phyloP scores from a whole-genome alignment of 2,797 vertebrate genomes.

The Lagocephalus sceleratus region DNA sequence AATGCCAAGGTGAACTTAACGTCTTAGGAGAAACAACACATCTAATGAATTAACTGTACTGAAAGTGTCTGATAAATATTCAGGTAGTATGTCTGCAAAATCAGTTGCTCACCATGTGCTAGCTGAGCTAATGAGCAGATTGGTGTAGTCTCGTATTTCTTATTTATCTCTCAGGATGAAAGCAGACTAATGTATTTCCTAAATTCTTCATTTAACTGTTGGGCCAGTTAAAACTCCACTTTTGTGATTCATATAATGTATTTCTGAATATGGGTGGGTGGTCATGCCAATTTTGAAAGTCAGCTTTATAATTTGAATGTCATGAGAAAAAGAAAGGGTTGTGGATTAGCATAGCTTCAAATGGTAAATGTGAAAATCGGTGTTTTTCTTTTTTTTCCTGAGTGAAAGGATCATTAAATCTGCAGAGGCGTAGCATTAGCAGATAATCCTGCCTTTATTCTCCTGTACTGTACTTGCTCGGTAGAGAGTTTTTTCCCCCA shows the following conservation, averaged over 20 bases:
- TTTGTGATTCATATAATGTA: neutral
- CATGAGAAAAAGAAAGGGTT: neutral
- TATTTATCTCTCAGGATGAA: neutral
- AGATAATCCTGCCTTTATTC: too few species aligned
- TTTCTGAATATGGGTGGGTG: neutral
- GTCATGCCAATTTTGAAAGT: neutral
- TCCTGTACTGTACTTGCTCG: too few species aligned
- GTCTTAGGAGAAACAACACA: neutral
- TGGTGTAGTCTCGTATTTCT: neutral
- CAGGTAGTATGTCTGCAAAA: too few species aligned
- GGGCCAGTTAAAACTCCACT: constrained; percentile 18
- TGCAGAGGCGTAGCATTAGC: too few species aligned
- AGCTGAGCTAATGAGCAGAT: neutral
- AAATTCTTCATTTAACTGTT: constrained; percentile 4
- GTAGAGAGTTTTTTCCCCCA: too few species aligned
- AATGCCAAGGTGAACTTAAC: too few species aligned
- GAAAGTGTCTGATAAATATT: neutral
- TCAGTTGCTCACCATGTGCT: too few species aligned
- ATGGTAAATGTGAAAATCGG: too few species aligned
- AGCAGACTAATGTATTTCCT: neutral
- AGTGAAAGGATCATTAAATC: too few species aligned
- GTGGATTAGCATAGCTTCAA: neutral
- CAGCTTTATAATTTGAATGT: too few species aligned
- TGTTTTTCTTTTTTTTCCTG: too few species aligned
- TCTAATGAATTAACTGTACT: neutral